Percentiles rank a stretch among this genome's conserved stretches.
These are phyloP conservation scores for Germaria angustata DNA, from an alignment of 2,888 invertebrate genomes.

Conservation along the genomic window DNA sequence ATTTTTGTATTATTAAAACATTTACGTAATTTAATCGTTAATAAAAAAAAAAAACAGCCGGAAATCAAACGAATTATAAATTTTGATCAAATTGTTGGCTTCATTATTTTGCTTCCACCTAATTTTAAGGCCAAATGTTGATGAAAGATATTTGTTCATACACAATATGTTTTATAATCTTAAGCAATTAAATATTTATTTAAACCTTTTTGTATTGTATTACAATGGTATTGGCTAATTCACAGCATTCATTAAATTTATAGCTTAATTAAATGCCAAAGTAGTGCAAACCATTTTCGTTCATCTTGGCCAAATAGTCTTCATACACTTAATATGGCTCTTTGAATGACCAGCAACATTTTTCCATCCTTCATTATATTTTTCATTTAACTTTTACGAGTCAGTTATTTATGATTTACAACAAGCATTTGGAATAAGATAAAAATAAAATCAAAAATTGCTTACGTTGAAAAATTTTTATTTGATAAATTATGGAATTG, in stretches of 20 bases:
- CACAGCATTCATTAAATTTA: no score
- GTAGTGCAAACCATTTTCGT: constrained; percentile 20
- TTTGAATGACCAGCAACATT: constrained; percentile 1
- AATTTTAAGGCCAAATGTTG: neutral
- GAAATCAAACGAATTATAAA: no score
- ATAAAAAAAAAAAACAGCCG: no score
- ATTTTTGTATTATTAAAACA: no score
- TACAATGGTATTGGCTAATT: no score
- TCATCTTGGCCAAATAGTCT: constrained; percentile 14
- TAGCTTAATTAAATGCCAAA: constrained; percentile 34
- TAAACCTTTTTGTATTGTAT: neutral
- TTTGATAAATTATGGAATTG: constrained; percentile 42
- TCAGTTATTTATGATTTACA: constrained; percentile 37
- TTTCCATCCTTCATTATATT: constrained; percentile 32
- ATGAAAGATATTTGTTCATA: neutral
- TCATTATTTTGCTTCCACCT: no score
- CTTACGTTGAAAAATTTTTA: constrained; percentile 36
- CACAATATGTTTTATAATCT: neutral
- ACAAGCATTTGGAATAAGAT: neutral
- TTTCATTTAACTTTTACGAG: neutral
- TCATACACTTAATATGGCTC: neutral
- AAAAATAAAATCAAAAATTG: neutral
- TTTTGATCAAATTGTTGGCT: no score
- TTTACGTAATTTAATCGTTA: no score
- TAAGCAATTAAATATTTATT: neutral